Percentiles rank a stretch among this genome's conserved stretches.
phyloP scores from a whole-genome alignment of 2,888 invertebrate species.

The Drosophila rellima region DNA sequence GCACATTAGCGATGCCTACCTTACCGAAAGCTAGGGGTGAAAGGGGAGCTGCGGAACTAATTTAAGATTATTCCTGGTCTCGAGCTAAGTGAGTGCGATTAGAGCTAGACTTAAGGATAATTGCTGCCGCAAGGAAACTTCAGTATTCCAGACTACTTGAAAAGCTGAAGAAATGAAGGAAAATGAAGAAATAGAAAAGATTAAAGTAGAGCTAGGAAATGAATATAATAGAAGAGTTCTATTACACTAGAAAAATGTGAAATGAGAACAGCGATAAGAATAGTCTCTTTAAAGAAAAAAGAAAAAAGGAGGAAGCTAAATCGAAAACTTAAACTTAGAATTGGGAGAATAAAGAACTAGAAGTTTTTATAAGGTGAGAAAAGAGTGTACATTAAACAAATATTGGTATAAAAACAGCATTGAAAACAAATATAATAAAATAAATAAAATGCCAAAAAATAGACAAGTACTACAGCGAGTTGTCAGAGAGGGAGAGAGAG shows the following conservation, averaged over 20 bases:
- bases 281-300: neutral
- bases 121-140: slow-evolving; percentile 19
- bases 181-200: neutral
- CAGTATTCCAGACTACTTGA: slow-evolving; percentile 18
- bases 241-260: neutral
- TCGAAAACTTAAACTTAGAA: too few species aligned
- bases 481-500: neutral
- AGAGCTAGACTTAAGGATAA: slow-evolving; percentile 15
- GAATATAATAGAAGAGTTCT: neutral
- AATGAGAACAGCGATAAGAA: neutral
- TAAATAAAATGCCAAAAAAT: neutral
- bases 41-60: neutral
- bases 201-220: too few species aligned
- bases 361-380: too few species aligned
- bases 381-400: too few species aligned
- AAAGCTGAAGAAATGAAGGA: neutral
- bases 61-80: slow-evolving; percentile 24
- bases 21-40: neutral
- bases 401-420: neutral
- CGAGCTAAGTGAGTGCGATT: slow-evolving; percentile 12
- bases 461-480: neutral
- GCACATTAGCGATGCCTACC: slow-evolving; percentile 38
- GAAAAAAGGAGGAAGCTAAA: neutral
- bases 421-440: neutral
- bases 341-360: too few species aligned